phyloP scores from a whole-genome alignment of 2,888 invertebrate species.

The Leptinotarsa peninsularis region DNA sequence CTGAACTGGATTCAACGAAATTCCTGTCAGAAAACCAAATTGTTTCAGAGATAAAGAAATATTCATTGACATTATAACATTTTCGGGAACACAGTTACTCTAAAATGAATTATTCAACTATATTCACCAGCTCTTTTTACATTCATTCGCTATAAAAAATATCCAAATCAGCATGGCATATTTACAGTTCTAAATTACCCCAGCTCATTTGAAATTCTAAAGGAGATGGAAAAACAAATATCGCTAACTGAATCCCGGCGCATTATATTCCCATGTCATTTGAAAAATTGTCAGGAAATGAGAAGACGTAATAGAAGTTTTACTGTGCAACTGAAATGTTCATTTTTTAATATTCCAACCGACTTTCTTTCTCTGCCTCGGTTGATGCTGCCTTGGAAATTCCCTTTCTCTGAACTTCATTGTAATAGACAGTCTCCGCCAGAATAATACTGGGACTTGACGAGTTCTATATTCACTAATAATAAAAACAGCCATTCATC shows the following conservation, averaged over 20 bases:
- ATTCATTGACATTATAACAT: no score
- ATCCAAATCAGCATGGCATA: neutral
- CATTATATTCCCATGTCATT: conserved; percentile 5
- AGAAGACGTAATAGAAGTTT: neutral
- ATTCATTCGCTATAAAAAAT: no score
- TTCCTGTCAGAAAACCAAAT: no score
- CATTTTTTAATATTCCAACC: conserved; percentile 9
- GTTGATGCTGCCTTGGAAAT: neutral
- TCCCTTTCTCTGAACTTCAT: neutral
- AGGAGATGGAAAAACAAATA: neutral
- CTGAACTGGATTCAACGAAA: no score
- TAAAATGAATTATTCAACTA: no score
- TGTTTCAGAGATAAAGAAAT: no score
- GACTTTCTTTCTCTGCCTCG: neutral
- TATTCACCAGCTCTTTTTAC: no score
- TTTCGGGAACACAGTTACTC: no score
- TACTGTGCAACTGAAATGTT: neutral
- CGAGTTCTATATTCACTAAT: neutral
- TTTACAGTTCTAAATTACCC: neutral
- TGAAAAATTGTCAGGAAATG: conserved; percentile 1
- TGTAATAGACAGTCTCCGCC: neutral
- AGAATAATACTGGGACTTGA: neutral
- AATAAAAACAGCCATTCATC: conserved; percentile 2
- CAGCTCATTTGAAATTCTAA: neutral
- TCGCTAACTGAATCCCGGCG: neutral